Evolutionary conservation across 2,797 vertebrate species (phyloP).

Genomic region (Zonotrichia albicollis): DNA sequence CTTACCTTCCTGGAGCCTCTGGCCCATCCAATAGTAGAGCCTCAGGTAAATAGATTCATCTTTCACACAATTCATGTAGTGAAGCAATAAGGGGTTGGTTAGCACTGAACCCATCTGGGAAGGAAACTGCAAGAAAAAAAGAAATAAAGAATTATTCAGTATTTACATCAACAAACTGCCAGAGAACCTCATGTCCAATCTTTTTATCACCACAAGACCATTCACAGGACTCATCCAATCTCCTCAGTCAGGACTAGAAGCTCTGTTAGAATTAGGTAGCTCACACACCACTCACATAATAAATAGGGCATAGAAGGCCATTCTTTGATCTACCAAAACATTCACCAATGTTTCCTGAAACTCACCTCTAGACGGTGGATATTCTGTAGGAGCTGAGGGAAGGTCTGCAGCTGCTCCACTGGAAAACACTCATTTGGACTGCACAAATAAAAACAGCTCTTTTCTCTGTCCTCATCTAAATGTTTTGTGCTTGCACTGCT

Average conservation of each 20-base stretch:
- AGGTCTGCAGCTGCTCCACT: constrained; percentile 83
- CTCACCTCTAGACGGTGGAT: constrained; percentile 89
- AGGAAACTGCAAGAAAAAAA: constrained; percentile 82
- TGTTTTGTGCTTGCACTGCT: neutral
- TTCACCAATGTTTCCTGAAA: neutral
- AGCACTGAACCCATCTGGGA: constrained; percentile 93
- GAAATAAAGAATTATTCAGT: neutral
- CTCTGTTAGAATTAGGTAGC: neutral
- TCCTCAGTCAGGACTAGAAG: neutral
- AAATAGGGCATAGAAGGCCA: neutral
- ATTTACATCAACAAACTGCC: neutral
- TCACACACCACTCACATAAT: neutral
- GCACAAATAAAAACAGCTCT: neutral
- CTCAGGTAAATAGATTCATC: constrained; percentile 89
- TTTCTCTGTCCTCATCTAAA: neutral
- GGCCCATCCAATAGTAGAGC: constrained; percentile 91
- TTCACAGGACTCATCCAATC: neutral
- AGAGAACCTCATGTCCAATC: neutral
- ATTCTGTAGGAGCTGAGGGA: constrained; percentile 87
- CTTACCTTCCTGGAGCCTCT: constrained; percentile 91
- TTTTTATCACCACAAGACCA: neutral
- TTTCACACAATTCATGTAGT: constrained; percentile 89
- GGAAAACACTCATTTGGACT: constrained; percentile 62
- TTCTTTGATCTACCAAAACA: neutral
- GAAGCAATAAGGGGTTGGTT: constrained; percentile 85